Percentiles rank a stretch among this genome's conserved stretches.
phyloP scores from a whole-genome alignment of 2,113 vertebrate species.

The Mirounga angustirostris region DNA sequence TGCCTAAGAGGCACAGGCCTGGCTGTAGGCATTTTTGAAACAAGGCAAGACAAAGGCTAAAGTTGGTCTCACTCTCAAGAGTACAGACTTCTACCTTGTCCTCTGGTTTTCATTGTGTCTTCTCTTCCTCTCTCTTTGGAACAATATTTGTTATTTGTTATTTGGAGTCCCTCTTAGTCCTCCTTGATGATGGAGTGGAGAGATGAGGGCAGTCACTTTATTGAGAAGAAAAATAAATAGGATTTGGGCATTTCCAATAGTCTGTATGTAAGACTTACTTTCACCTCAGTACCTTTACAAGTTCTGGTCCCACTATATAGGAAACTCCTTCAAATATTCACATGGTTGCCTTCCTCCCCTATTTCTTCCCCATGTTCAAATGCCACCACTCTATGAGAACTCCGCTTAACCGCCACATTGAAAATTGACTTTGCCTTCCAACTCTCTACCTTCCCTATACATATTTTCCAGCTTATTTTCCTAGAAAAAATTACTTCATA shows the following conservation, averaged over 20 bases:
- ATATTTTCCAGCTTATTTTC: not conserved
- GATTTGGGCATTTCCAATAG: not conserved
- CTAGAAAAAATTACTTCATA: not conserved
- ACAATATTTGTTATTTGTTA: not conserved
- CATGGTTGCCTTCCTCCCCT: not conserved
- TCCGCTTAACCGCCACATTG: not conserved
- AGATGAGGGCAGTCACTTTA: not conserved
- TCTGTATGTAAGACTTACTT: not conserved
- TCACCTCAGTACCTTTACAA: not conserved
- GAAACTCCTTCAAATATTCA: not conserved
- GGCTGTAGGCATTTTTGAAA: not conserved
- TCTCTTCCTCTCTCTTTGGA: not conserved
- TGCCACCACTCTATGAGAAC: not conserved
- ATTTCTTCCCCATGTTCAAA: not conserved
- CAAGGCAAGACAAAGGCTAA: not conserved
- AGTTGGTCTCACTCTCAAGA: not conserved
- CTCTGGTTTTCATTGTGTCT: not conserved
- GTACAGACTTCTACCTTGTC: not conserved
- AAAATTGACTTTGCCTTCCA: not conserved
- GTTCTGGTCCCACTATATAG: not conserved
- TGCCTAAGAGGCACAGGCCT: not conserved
- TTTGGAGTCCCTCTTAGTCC: not conserved
- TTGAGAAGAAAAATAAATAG: not conserved
- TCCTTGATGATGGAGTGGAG: not conserved
- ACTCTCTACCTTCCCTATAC: not conserved